These are phyloP conservation scores for Phalloptychus januarius DNA, from an alignment of 2,797 vertebrate genomes.

Conservation along the genomic window DNA sequence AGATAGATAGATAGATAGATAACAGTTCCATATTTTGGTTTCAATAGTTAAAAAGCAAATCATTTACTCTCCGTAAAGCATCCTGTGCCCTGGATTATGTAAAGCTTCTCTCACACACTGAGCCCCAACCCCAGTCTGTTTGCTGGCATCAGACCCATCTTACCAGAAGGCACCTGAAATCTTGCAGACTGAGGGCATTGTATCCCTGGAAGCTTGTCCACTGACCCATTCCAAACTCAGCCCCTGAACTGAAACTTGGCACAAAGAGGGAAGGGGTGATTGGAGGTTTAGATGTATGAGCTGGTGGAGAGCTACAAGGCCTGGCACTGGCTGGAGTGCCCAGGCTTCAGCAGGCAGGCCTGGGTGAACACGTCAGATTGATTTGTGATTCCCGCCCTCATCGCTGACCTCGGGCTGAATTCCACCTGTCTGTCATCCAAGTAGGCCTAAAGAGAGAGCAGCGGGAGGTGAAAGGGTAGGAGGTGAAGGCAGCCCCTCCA, in stretches of 20 bases:
- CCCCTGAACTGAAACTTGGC: conserved; percentile 67
- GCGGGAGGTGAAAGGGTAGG: conserved; percentile 9
- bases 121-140: conserved; percentile 29
- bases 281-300: conserved; percentile 6
- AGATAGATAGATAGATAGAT: not conserved
- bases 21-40: not conserved
- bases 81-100: conserved; percentile 30
- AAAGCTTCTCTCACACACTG: conserved; percentile 5
- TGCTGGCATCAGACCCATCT: conserved; percentile 58
- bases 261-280: conserved; percentile 37
- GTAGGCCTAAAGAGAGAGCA: conserved; percentile 19
- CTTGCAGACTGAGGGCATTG: conserved; percentile 56
- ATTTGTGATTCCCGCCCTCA: conserved; percentile 75
- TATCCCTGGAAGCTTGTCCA: conserved; percentile 63
- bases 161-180: conserved; percentile 79
- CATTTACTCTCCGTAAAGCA: conserved; percentile 10
- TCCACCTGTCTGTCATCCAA: conserved; percentile 76
- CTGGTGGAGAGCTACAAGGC: conserved; percentile 40
- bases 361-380: conserved; percentile 80
- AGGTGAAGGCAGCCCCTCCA: conserved; percentile 47
- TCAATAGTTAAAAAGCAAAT: not conserved
- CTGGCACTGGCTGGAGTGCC: conserved; percentile 47
- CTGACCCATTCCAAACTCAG: conserved; percentile 75
- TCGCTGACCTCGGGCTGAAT: conserved; percentile 69
- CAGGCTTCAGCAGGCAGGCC: conserved; percentile 66